phyloP scores from a whole-genome alignment of 2,797 vertebrate species.

The Lithobates pipiens region DNA sequence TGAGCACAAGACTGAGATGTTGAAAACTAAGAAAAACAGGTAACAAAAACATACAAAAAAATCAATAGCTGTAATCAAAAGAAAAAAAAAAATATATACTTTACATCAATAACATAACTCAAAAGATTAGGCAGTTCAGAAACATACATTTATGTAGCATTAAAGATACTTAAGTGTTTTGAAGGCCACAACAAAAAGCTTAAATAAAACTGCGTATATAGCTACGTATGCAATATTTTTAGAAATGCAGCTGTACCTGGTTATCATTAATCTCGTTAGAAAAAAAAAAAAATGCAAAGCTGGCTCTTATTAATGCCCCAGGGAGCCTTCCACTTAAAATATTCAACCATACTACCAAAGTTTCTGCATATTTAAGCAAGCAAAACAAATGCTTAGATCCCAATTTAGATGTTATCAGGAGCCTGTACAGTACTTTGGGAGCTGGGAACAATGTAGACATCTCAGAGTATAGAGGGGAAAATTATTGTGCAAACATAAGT shows the following conservation, averaged over 20 bases:
- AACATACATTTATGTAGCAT: neutral
- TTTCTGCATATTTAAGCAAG: constrained; percentile 49
- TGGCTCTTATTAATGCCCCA: constrained; percentile 49
- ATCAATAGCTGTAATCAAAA: neutral
- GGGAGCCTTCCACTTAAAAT: constrained; percentile 35
- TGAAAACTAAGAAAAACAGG: constrained; percentile 62
- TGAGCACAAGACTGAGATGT: constrained; percentile 76
- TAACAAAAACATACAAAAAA: constrained; percentile 48
- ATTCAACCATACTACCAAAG: constrained; percentile 33
- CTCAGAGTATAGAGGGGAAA: neutral
- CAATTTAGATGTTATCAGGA: constrained; percentile 47
- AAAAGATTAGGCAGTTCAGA: neutral
- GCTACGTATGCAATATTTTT: constrained; percentile 15
- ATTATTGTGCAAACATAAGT: neutral
- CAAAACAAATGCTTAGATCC: constrained; percentile 41
- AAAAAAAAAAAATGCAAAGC: constrained; percentile 36
- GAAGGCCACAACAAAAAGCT: neutral
- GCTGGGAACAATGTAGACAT: neutral
- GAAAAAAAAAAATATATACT: neutral
- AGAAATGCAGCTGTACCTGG: constrained; percentile 44
- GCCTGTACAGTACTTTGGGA: neutral
- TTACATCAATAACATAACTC: neutral
- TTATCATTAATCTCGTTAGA: constrained; percentile 56
- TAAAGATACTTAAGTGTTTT: neutral
- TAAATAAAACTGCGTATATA: neutral